Base-by-base conservation (phyloP, 2,113 vertebrate species). In the Poeciliopsis occidentalis region DNA sequence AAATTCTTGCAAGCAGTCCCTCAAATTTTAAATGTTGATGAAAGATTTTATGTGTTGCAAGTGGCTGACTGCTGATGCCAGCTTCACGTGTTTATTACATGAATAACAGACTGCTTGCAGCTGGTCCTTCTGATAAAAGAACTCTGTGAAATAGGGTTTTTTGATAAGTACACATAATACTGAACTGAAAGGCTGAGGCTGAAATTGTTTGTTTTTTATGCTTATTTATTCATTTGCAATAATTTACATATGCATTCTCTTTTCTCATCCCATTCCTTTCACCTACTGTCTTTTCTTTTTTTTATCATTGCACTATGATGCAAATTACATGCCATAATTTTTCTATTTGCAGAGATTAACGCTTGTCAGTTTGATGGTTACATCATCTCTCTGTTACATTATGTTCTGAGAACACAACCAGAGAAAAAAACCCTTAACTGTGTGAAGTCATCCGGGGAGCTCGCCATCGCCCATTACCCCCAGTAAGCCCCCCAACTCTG, bases 91-190 rank as follows among this genome's bases (percentile, higher is more conserved):
- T 75, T 71, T 69, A 44, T 75, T 75, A 61, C 44, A 61, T 66
- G 8, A 64, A 39, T 60, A 70, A 54, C 13, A 51, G 63, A 66
- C 63, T 62, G 37, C 65, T 54, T 54, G 29, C 60, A 72, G 27
- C 71, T 73, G 71, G 37, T 73, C 62, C 4, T 26, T 75, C 37
- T 75, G 69, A 80, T 67, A 67, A 62, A 63, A 61, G 10, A 69
- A 22, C n/a, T 30, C 62, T 39, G 51, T 75, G 24, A 75, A 62
- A 66, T 29, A 7, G 13, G 57, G 4, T 65, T 44, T 3, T 27
- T 60, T 34, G 29, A 29, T 32, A 57, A 41, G 34, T 64, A 57
- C 32, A 64, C 32, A 22, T 60, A 64, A 19, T 69, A 31, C 27
- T 62, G 26, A 47, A 29, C 66, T 75, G 19, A 69, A 78, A 64